Base-by-base conservation (phyloP, 2,888 invertebrate species). In the Hypercompe scribonia region DNA sequence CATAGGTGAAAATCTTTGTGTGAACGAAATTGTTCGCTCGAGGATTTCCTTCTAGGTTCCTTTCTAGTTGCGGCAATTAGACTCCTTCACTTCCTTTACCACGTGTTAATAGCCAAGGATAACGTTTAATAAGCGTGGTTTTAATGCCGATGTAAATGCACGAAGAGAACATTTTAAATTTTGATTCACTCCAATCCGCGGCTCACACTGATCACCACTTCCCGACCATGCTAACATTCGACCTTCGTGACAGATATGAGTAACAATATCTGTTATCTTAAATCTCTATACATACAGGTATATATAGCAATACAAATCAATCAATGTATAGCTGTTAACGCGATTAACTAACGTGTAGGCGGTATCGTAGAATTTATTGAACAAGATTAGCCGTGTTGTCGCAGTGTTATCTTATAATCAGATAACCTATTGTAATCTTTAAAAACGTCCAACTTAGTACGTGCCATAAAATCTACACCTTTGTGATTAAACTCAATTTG, bases 271-370 rank as follows among this genome's bases (percentile, higher is more conserved):
- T 54, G 24, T 58, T 58, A 58, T 58, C 28, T 58, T 8, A 3
- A n/a, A 39, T 39, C 24, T n/a, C 13, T 39, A 10, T 39, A 42
- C 36, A 18, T 58, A 58, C 11, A 34, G n/a, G 3, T 28, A 33
- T 33, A 10, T 68, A 68, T n/a, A 36, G n/a, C 58, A 36, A 68
- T 58, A 54, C 34, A 68, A 58, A 36, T 54, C 28, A 68, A 54
- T 54, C 54, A 58, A 58, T 28, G 36, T 15, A 58, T 1, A 58
- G 10, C 36, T 34, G 54, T 68, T 54, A 36, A 15, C n/a, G 36
- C 58, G 34, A 50, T 68, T 36, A 28, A 58, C 24, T 15, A 42
- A 31, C 28, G 46, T 46, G 28, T 21, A 54, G 28, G 11, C 24
- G 34, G 36, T 68, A 46, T 66, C 66, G 46, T 4, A 3, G 11